Percentiles rank a stretch among this genome's conserved stretches.
phyloP scores from a whole-genome alignment of 2,797 vertebrate genomes.

The Dryobates pubescens region DNA sequence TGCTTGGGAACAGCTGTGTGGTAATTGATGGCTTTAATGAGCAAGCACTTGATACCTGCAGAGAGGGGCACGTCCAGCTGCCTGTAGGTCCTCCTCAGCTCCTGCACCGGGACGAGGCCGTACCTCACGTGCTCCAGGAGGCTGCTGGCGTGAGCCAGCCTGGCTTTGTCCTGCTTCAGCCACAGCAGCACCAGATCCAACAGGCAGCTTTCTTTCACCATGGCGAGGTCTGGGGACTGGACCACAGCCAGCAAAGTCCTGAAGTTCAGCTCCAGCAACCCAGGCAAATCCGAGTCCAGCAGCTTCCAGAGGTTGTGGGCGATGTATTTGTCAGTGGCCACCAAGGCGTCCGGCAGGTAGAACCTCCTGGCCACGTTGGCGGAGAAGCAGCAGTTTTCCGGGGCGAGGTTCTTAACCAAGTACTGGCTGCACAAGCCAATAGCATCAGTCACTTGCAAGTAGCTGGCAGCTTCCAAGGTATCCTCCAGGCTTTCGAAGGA shows the following conservation, averaged over 20 bases:
- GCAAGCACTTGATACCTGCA: constrained; percentile 83
- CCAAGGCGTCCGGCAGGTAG: constrained; percentile 79
- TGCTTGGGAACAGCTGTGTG: constrained; percentile 84
- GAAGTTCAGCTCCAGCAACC: constrained; percentile 85
- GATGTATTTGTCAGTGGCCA: constrained; percentile 82
- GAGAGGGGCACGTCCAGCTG: constrained; percentile 82
- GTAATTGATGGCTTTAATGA: constrained; percentile 91
- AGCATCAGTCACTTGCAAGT: constrained; percentile 90
- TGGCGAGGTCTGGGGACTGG: constrained; percentile 83
- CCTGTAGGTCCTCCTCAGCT: constrained; percentile 79
- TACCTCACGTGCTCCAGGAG: constrained; percentile 89
- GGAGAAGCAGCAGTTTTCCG: constrained; percentile 87
- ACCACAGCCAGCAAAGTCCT: constrained; percentile 83
- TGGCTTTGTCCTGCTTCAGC: constrained; percentile 84
- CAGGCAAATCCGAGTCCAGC: constrained; percentile 71
- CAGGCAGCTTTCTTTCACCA: constrained; percentile 82
- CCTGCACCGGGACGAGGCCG: constrained; percentile 79
- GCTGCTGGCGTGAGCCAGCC: constrained; percentile 79
- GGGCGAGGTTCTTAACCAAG: constrained; percentile 82
- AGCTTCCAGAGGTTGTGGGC: constrained; percentile 81
- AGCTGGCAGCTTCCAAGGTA: constrained; percentile 89
- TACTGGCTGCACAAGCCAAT: constrained; percentile 88
- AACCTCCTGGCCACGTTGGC: constrained; percentile 89
- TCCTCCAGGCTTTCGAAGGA: constrained; percentile 85
- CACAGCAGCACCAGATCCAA: constrained; percentile 86